Conservation (phyloP, 2,113 vertebrate species). For the Neodontobutis hainanensis region DNA sequence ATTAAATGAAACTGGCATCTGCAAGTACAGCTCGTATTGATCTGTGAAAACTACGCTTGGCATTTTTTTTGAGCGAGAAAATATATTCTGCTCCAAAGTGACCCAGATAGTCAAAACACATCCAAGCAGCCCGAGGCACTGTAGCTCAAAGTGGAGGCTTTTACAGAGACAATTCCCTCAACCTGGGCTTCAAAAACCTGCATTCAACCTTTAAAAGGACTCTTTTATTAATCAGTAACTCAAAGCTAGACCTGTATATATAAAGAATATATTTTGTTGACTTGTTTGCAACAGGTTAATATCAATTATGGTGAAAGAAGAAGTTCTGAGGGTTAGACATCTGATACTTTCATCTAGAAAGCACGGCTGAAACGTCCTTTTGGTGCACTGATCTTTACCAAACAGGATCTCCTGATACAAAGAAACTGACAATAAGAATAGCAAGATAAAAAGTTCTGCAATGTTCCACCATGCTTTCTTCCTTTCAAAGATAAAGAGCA, state of each 20-base stretch:
- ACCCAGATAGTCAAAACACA: slow-evolving; percentile 73
- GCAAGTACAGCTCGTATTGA: slow-evolving; percentile 50
- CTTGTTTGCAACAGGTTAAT: no score
- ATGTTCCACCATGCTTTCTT: slow-evolving; percentile 13
- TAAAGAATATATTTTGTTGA: neutral
- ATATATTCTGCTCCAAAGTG: slow-evolving; percentile 69
- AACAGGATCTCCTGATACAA: no score
- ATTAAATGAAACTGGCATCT: slow-evolving; percentile 67
- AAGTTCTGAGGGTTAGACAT: no score
- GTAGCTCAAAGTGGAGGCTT: slow-evolving; percentile 61
- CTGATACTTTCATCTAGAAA: no score
- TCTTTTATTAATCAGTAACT: slow-evolving; percentile 40
- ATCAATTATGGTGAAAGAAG: no score
- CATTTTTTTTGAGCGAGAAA: slow-evolving; percentile 38
- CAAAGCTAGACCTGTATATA: neutral
- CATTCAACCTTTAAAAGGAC: slow-evolving; percentile 55
- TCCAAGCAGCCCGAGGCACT: slow-evolving; percentile 56
- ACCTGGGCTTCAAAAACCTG: slow-evolving; percentile 32
- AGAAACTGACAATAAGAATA: slow-evolving; percentile 2
- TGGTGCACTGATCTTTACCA: no score
- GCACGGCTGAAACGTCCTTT: no score
- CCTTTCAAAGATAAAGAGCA: slow-evolving; percentile 45
- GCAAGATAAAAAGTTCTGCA: slow-evolving; percentile 22
- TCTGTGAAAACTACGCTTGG: slow-evolving; percentile 58
- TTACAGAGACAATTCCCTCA: slow-evolving; percentile 51